Conservation (phyloP, 2,113 vertebrate species). For the Odontophorus gujanensis region DNA sequence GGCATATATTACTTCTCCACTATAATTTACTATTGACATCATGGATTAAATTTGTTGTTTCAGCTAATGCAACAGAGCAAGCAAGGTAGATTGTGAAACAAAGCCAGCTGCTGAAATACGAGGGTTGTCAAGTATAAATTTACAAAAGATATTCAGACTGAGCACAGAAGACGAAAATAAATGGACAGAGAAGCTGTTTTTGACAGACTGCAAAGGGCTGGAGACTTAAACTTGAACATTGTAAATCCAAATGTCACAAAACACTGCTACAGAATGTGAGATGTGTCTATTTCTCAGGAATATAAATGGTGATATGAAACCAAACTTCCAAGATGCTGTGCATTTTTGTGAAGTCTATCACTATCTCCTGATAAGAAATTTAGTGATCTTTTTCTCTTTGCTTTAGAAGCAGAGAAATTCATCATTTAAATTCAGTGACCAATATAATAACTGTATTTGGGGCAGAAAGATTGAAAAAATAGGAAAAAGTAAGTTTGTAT, state of each 20-base stretch:
- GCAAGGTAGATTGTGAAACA: slow-evolving; percentile 81
- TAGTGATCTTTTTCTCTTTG: slow-evolving; percentile 40
- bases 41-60: slow-evolving; percentile 86
- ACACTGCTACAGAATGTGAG: slow-evolving; percentile 77
- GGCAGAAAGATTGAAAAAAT: slow-evolving; percentile 38
- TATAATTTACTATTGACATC: slow-evolving; percentile 86
- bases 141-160: slow-evolving; percentile 87
- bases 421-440: slow-evolving; percentile 46
- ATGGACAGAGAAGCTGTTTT: slow-evolving; percentile 83
- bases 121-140: slow-evolving; percentile 87
- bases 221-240: slow-evolving; percentile 85
- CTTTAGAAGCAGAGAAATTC: slow-evolving; percentile 50
- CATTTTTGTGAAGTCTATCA: slow-evolving; percentile 76
- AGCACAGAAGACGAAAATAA: slow-evolving; percentile 85
- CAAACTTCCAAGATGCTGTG: slow-evolving; percentile 75
- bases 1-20: slow-evolving; percentile 79
- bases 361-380: slow-evolving; percentile 61
- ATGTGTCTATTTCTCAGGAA: slow-evolving; percentile 83
- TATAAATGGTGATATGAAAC: slow-evolving; percentile 81
- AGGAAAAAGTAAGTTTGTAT: background rate
- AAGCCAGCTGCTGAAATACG: slow-evolving; percentile 84
- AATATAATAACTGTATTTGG: slow-evolving; percentile 27
- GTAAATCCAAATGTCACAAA: slow-evolving; percentile 86
- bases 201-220: slow-evolving; percentile 83
- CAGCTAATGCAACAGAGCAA: slow-evolving; percentile 84